Evolutionary conservation across 2,797 vertebrate species (phyloP).

Genomic region (Varecia variegata): DNA sequence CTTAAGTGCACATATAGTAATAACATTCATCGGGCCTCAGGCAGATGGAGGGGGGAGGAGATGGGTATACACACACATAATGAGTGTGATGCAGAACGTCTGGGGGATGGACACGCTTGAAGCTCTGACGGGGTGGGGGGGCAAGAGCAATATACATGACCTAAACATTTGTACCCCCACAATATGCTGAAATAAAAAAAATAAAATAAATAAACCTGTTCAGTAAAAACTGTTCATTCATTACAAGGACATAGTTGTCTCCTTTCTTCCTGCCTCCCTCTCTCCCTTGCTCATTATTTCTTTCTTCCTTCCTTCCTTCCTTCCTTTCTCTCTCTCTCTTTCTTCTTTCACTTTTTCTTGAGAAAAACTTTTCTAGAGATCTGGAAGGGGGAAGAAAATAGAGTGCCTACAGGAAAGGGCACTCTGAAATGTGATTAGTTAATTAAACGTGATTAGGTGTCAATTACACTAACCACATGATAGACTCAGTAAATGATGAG

Average conservation of each 20-base stretch:
- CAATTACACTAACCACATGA: not conserved
- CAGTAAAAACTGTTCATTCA: not conserved
- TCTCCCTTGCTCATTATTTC: not conserved
- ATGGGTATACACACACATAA: too few species aligned
- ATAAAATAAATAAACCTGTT: not conserved
- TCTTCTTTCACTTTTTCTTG: not conserved
- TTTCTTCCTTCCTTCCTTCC: too few species aligned
- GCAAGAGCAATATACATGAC: too few species aligned
- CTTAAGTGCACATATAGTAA: too few species aligned
- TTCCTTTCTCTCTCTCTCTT: fast-evolving
- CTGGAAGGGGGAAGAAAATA: not conserved
- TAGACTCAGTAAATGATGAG: not conserved
- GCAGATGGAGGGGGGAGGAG: too few species aligned
- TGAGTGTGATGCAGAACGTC: too few species aligned
- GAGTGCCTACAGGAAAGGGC: not conserved
- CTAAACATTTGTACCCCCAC: too few species aligned
- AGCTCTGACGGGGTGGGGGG: too few species aligned
- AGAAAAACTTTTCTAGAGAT: not conserved
- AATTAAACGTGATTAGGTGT: not conserved
- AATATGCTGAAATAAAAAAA: too few species aligned
- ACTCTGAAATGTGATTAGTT: not conserved
- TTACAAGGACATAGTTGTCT: not conserved
- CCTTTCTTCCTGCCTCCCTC: not conserved
- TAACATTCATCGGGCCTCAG: too few species aligned
- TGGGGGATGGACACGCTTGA: too few species aligned